Conservation (phyloP, 2,113 vertebrate genomes). For the Glaucomys volans region DNA sequence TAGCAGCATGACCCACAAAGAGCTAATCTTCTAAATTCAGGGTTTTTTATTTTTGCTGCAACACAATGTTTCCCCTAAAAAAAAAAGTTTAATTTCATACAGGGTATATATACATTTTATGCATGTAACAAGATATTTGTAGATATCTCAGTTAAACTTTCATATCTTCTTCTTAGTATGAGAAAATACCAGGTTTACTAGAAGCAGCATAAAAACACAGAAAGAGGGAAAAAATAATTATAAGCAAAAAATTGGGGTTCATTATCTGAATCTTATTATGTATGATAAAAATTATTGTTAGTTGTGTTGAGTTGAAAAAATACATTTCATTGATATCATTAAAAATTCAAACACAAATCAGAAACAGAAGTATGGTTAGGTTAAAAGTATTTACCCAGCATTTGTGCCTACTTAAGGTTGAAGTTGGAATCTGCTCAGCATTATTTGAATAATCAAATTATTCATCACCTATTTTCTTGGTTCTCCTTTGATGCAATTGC, state of each 20-base stretch:
- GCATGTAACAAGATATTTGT: neutral
- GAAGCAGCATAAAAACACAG: neutral
- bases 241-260: neutral
- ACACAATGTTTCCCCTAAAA: neutral
- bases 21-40: neutral
- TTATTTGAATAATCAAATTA: neutral
- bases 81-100: neutral
- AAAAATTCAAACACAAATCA: constrained; percentile 9
- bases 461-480: neutral
- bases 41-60: constrained; percentile 24
- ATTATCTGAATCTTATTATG: constrained; percentile 3
- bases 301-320: neutral
- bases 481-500: constrained; percentile 10
- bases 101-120: neutral
- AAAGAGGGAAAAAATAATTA: neutral
- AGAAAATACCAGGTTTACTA: constrained; percentile 31
- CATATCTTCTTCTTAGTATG: constrained; percentile 9
- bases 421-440: neutral
- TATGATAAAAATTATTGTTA: constrained; percentile 12
- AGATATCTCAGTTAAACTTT: neutral
- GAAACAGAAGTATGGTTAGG: neutral
- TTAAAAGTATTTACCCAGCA: neutral
- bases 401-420: neutral
- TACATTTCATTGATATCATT: constrained; percentile 16
- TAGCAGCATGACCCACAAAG: neutral